Evolutionary conservation across 2,888 invertebrate species (phyloP).

Genomic region (Chymomyza amoena): DNA sequence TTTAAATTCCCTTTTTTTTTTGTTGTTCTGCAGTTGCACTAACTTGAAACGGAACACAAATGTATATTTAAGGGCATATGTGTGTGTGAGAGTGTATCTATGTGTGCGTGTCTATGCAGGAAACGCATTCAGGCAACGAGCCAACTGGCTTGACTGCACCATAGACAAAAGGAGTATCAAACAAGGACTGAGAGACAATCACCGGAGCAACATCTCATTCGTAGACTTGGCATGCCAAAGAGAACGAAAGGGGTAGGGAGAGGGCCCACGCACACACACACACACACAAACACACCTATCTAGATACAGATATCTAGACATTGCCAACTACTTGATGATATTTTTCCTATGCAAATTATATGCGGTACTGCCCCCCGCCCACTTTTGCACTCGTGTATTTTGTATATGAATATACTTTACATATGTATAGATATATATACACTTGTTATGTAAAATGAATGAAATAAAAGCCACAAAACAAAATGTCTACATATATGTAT

Average conservation of each 20-base stretch:
- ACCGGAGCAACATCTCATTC: conserved; percentile 65
- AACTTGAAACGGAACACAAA: conserved; percentile 71
- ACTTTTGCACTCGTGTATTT: neutral
- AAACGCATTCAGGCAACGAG: conserved; percentile 28
- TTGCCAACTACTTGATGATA: conserved; percentile 53
- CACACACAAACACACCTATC: conserved; percentile 30
- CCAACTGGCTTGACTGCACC: conserved; percentile 42
- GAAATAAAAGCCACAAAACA: conserved; percentile 34
- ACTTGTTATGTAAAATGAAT: conserved; percentile 45
- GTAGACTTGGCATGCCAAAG: conserved; percentile 12
- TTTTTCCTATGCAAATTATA: conserved; percentile 66
- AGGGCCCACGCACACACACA: conserved; percentile 16
- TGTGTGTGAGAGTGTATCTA: conserved; percentile 22
- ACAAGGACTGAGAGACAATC: conserved; percentile 50
- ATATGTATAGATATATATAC: conserved; percentile 6
- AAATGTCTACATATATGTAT: conserved; percentile 4
- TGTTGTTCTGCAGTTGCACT: conserved; percentile 51
- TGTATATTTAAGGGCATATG: conserved; percentile 55
- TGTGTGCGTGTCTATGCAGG: conserved; percentile 6
- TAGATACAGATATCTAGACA: neutral
- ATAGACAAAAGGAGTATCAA: conserved; percentile 29
- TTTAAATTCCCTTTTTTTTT: neutral
- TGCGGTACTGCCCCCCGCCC: conserved; percentile 37
- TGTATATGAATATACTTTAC: neutral
- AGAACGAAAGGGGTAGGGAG: neutral